Conservation (phyloP, 1,140 invertebrate genomes). For the Caligus rogercresseyi region DNA sequence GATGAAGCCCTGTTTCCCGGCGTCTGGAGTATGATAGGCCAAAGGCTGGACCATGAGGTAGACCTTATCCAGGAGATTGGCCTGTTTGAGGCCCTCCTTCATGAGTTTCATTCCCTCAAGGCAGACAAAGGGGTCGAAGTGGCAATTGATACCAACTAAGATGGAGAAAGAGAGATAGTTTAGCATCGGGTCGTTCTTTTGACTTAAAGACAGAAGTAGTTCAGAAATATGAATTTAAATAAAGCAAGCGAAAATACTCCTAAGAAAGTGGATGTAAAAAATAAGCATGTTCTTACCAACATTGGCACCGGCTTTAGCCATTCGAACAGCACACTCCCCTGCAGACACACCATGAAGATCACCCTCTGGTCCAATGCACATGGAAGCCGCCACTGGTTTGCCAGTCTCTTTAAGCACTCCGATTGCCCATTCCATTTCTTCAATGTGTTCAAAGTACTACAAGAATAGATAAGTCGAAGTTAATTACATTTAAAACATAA, state of each 20-base stretch:
- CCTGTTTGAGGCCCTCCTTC: constrained; percentile 28
- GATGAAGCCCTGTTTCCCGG: constrained; percentile 32
- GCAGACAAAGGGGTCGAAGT: constrained; percentile 30
- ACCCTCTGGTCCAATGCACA: constrained; percentile 33
- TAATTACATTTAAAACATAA: no score
- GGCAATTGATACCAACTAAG: constrained; percentile 31
- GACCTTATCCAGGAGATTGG: constrained; percentile 25
- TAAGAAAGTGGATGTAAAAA: constrained; percentile 6
- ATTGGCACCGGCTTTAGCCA: constrained; percentile 32
- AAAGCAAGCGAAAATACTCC: neutral
- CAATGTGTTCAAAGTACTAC: constrained; percentile 33
- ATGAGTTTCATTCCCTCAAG: constrained; percentile 28
- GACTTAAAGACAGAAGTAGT: no score
- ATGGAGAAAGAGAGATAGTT: neutral
- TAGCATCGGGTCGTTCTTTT: neutral
- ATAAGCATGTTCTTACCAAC: constrained; percentile 24
- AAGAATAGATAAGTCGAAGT: constrained; percentile 9
- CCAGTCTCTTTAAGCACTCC: constrained; percentile 27
- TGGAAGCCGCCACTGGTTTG: constrained; percentile 29
- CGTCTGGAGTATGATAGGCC: constrained; percentile 30
- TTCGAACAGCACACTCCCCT: constrained; percentile 30
- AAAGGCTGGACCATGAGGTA: constrained; percentile 31
- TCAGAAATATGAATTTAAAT: no score
- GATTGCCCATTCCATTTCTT: constrained; percentile 33
- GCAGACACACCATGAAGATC: constrained; percentile 29